These are phyloP conservation scores for Dufourea novaeangliae DNA, from an alignment of 1,140 invertebrate species.

Conservation along the genomic window DNA sequence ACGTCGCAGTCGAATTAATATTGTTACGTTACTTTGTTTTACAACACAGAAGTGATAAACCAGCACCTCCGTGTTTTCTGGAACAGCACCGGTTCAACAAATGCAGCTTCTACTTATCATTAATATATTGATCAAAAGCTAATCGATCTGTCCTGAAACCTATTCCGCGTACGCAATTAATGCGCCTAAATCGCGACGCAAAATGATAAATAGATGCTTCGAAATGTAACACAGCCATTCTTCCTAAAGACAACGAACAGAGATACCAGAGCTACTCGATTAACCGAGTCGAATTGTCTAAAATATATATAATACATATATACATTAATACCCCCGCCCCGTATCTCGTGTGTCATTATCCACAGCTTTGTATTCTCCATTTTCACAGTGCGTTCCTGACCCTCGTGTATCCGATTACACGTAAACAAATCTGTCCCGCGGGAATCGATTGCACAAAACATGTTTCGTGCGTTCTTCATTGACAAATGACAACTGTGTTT, in stretches of 20 bases:
- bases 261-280: slow-evolving; percentile 17
- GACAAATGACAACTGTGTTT: slow-evolving; percentile 19
- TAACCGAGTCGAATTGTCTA: slow-evolving; percentile 10
- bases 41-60: slow-evolving; percentile 35
- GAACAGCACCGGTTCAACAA: slow-evolving; percentile 46
- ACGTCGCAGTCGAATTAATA: slow-evolving; percentile 12
- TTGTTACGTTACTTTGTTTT: background rate
- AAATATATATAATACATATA: too few relatives aligned
- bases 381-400: slow-evolving; percentile 13
- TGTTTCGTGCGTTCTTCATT: background rate
- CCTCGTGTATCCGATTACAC: background rate
- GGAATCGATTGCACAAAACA: slow-evolving; percentile 23
- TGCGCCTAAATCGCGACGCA: slow-evolving; percentile 18
- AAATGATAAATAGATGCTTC: slow-evolving; percentile 33
- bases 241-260: slow-evolving; percentile 40
- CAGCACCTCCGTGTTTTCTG: slow-evolving; percentile 18
- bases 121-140: background rate
- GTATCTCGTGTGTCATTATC: background rate
- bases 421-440: background rate
- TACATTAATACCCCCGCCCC: too few relatives aligned
- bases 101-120: slow-evolving; percentile 38
- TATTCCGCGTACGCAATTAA: slow-evolving; percentile 27
- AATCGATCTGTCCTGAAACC: background rate
- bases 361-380: background rate
- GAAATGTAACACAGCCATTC: slow-evolving; percentile 58